phyloP scores from a whole-genome alignment of 2,797 vertebrate species.

The Urosaurus nigricauda region DNA sequence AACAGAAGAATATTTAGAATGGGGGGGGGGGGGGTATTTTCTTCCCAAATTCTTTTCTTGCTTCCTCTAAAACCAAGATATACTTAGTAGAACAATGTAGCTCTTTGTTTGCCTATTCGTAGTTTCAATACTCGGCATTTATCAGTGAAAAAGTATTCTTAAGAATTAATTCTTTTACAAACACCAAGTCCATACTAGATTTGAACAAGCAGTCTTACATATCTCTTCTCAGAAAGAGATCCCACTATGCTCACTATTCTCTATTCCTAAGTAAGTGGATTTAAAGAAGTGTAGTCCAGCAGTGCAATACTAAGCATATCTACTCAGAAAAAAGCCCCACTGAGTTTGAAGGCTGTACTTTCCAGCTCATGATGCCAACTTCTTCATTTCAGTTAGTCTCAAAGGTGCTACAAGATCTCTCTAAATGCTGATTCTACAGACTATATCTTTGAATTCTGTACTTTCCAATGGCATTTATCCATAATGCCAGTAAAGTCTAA shows the following conservation, averaged over 20 bases:
- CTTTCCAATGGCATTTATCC: background rate
- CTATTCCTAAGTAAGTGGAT: background rate
- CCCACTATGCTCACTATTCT: background rate
- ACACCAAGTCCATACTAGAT: constrained; percentile 16
- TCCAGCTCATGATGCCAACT: too few relatives aligned
- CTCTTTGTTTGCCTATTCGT: constrained; percentile 62
- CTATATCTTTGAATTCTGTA: too few relatives aligned
- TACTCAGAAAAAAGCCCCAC: too few relatives aligned
- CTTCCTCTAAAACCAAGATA: constrained; percentile 64
- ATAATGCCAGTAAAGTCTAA: constrained; percentile 29
- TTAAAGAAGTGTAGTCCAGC: background rate
- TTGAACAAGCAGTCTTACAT: background rate
- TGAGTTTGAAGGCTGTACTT: too few relatives aligned
- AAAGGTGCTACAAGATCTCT: too few relatives aligned
- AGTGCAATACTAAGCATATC: too few relatives aligned
- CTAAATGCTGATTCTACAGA: too few relatives aligned
- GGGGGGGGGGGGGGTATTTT: background rate
- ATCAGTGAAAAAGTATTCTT: constrained; percentile 60
- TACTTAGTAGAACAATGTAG: constrained; percentile 54
- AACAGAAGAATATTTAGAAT: constrained; percentile 48
- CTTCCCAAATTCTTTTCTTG: constrained; percentile 57
- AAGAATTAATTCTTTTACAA: background rate
- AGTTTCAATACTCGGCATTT: constrained; percentile 61
- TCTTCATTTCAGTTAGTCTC: too few relatives aligned
- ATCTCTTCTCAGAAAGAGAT: background rate